Percentiles rank a stretch among this genome's conserved stretches.
Conservation (phyloP, 2,888 invertebrate species). For the Pollenia griseotomentosa region DNA sequence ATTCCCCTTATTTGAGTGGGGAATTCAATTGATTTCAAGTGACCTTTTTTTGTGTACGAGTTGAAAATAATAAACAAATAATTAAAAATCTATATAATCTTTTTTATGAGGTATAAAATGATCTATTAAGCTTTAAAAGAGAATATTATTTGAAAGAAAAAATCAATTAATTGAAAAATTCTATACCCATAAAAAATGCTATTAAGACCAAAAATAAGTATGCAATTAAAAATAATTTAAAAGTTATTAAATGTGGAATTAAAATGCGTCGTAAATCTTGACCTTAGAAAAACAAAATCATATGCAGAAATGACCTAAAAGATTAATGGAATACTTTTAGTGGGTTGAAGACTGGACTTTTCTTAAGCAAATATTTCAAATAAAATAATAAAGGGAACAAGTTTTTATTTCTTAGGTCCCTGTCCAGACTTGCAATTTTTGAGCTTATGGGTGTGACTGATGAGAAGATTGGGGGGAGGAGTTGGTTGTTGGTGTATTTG, state of each 20-base stretch:
- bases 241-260: constrained; percentile 21
- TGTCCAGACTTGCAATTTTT: too few species aligned
- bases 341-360: too few species aligned
- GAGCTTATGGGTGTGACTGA: too few species aligned
- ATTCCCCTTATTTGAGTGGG: constrained; percentile 6
- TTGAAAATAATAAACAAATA: constrained; percentile 70
- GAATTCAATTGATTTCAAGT: constrained; percentile 63
- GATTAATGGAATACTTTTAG: too few species aligned
- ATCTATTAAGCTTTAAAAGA: constrained; percentile 61
- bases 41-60: constrained; percentile 60
- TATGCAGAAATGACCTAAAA: too few species aligned
- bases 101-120: constrained; percentile 73
- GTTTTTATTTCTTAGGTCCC: too few species aligned
- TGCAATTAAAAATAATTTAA: constrained; percentile 39
- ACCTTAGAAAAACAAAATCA: background rate
- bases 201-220: background rate
- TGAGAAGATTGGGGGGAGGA: too few species aligned
- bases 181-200: constrained; percentile 26
- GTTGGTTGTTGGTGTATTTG: too few species aligned
- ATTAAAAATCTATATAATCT: constrained; percentile 71
- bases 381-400: too few species aligned
- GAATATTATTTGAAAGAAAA: background rate
- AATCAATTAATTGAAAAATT: constrained; percentile 21
- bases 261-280: constrained; percentile 1
- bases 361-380: too few species aligned